These are phyloP conservation scores for Pogoniulus pusillus DNA, from an alignment of 2,797 vertebrate genomes.

Conservation along the genomic window DNA sequence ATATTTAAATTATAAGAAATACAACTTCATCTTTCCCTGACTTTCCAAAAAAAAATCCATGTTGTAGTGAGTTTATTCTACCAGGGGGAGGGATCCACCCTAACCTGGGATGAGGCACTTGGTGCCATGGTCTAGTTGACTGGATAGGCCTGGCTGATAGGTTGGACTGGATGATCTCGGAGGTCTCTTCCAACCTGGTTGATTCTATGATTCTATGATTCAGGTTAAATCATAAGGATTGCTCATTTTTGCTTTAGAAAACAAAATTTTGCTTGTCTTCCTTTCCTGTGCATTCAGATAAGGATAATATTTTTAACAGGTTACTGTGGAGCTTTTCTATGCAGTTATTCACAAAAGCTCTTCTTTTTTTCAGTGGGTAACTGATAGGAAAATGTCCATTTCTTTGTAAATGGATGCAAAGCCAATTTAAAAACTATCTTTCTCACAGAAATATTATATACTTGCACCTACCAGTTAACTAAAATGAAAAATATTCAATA, in stretches of 20 bases:
- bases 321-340: background rate
- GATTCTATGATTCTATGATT: too few species aligned
- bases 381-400: background rate
- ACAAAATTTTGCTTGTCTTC: background rate
- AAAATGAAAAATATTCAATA: background rate
- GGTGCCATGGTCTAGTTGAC: too few species aligned
- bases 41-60: too few species aligned
- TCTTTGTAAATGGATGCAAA: background rate
- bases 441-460: background rate
- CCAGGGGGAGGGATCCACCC: too few species aligned
- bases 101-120: too few species aligned
- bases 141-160: too few species aligned
- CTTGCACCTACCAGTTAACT: background rate
- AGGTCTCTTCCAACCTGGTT: too few species aligned
- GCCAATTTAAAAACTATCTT: background rate
- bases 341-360: background rate
- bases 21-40: too few species aligned
- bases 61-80: too few species aligned
- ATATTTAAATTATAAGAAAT: too few species aligned
- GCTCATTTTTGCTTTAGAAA: background rate
- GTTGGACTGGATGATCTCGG: too few species aligned
- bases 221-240: background rate
- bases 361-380: background rate
- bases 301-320: background rate
- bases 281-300: background rate